phyloP scores from a whole-genome alignment of 1,140 invertebrate genomes.

The Drosophila eugracilis region DNA sequence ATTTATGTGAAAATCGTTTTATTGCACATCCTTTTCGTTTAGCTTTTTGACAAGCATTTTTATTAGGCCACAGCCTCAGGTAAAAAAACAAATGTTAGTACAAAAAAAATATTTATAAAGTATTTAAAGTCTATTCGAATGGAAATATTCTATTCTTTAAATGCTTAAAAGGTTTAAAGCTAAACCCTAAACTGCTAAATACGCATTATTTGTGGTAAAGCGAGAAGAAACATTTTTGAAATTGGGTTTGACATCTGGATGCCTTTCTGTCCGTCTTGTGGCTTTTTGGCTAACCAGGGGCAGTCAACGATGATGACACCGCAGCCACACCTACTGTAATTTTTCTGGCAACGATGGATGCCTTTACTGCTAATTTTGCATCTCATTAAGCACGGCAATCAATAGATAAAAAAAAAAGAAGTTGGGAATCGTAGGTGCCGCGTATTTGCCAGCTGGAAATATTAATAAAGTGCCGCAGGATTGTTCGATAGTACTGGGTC shows the following conservation, averaged over 20 bases:
- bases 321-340: not conserved
- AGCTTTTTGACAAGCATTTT: conserved; percentile 31
- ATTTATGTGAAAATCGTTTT: conserved; percentile 50
- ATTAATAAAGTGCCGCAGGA: conserved; percentile 66
- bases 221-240: not conserved
- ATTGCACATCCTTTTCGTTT: not conserved
- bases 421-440: conserved; percentile 71
- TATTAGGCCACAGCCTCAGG: conserved; percentile 15
- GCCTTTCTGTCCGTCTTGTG: conserved; percentile 7
- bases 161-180: not conserved
- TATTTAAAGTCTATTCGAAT: no score
- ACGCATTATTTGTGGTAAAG: not conserved
- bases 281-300: conserved; percentile 10
- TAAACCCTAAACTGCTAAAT: not conserved
- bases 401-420: no score
- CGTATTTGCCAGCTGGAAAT: conserved; percentile 70
- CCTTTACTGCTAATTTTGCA: conserved; percentile 72
- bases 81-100: not conserved
- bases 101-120: not conserved
- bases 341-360: conserved; percentile 12
- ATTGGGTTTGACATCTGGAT: not conserved
- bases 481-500: conserved; percentile 72
- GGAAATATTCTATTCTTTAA: no score
- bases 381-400: conserved; percentile 63
- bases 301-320: conserved; percentile 7